Evolutionary conservation across 2,888 invertebrate genomes (phyloP), one percentile per base, ranked within the genome.

Genomic region (Lordiphosa andalusiaca): DNA sequence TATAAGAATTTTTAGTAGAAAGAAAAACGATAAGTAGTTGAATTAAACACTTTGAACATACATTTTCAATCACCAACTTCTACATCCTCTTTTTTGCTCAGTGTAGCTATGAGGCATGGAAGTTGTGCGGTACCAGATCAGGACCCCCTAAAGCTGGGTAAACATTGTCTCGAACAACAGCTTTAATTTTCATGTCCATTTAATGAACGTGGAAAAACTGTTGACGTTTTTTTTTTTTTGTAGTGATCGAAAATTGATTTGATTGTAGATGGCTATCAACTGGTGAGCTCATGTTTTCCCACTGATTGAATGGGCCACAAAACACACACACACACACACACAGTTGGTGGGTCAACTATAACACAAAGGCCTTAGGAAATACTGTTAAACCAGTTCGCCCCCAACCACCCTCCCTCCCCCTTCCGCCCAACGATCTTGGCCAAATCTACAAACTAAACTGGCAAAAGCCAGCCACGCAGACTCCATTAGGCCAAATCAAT

Each of bases 221-320:
- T 65, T 64, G 63, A 63, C 51, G 49, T 50, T 7, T 36, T 38
- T 48, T 47, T 16, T n/a, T 35, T 36, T 37, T 12, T 37, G 5
- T n/a, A 64, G 59, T 60, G 71, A 71, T 69, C 55, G 37, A 57
- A 73, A 73, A 70, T 73, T 59, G 71, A 73, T 73, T 73, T 67
- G 19, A 62, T 59, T 66, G 59, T 62, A 54, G 71, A 73, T 73
- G 30, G 41, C 47, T 49, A 66, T 59, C 73, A 49, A 25, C 47
- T 53, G 60, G 65, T 55, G 57, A 60, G 70, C 73, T 57, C 66
- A 66, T 69, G 73, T 73, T 71, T 71, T 73, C 62, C 71, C 73
- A 73, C 73, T 71, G 66, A 73, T 54, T 59, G 66, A 71, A 73
- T 47, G 33, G 47, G 36, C 33, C 19, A 47, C 19, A 46, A 10